Conservation (phyloP, 2,113 vertebrate species). For the Hyaena hyaena region DNA sequence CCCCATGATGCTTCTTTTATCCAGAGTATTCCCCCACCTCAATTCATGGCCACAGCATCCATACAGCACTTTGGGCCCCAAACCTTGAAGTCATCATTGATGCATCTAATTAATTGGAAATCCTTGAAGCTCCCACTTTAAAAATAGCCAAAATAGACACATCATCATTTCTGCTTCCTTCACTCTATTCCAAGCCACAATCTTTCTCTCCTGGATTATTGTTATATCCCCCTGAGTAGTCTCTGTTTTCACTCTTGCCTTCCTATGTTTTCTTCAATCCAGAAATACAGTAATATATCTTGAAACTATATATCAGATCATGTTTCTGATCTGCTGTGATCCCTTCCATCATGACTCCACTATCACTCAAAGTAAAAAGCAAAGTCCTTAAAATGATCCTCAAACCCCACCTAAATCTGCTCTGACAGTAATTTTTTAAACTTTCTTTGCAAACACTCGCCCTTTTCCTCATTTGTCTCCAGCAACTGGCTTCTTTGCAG, state of each 20-base stretch:
- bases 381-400: background rate
- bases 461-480: background rate
- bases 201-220: background rate
- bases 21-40: background rate
- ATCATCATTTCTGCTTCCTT: background rate
- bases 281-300: background rate
- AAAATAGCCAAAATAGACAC: background rate
- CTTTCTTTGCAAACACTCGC: background rate
- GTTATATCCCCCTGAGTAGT: background rate
- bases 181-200: background rate
- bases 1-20: background rate
- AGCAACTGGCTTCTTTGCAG: background rate
- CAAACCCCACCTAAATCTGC: background rate
- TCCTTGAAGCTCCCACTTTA: background rate
- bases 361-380: background rate
- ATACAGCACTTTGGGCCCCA: background rate
- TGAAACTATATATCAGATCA: background rate
- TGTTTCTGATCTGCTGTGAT: background rate
- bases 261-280: background rate
- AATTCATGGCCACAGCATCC: background rate
- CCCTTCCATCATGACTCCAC: background rate
- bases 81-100: background rate
- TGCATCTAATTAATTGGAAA: background rate
- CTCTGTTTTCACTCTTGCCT: background rate
- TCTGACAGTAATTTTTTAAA: background rate